Evolutionary conservation across 2,888 invertebrate genomes (phyloP).

Genomic region (Drosophila hamatofila): DNA sequence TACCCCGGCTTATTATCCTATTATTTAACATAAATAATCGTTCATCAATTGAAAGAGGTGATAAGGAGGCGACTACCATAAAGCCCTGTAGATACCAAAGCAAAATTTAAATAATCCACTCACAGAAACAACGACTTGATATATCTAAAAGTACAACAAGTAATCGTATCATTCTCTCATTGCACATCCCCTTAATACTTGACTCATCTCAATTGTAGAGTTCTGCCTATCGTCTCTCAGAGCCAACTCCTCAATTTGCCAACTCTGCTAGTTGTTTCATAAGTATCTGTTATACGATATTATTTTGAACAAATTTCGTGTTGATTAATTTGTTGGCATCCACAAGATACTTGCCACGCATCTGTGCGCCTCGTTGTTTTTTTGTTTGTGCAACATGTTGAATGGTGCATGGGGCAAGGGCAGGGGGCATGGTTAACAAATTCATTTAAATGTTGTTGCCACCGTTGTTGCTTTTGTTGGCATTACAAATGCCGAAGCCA

Average conservation of each 20-base stretch:
- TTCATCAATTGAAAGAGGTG: too few species aligned
- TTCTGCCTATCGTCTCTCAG: neutral
- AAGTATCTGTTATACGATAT: constrained; percentile 1
- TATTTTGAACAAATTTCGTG: constrained; percentile 9
- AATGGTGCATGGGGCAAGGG: neutral
- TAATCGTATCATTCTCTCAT: neutral
- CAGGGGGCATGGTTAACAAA: constrained; percentile 61
- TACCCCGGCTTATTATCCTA: too few species aligned
- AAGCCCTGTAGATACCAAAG: too few species aligned
- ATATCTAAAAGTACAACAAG: too few species aligned
- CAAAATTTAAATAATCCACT: too few species aligned
- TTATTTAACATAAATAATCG: too few species aligned
- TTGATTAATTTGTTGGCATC: constrained; percentile 51
- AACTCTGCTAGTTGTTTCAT: neutral
- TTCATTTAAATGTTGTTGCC: constrained; percentile 72
- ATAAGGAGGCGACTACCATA: too few species aligned
- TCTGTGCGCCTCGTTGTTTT: constrained; percentile 17
- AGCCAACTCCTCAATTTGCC: neutral
- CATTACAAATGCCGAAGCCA: constrained; percentile 55
- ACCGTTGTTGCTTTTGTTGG: constrained; percentile 61
- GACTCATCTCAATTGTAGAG: neutral
- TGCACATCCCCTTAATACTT: too few species aligned
- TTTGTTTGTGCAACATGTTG: constrained; percentile 19
- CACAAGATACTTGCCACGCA: constrained; percentile 43
- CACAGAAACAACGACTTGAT: too few species aligned